Evolutionary conservation across 2,113 vertebrate species (phyloP).

Genomic region (Falcunculus frontatus): DNA sequence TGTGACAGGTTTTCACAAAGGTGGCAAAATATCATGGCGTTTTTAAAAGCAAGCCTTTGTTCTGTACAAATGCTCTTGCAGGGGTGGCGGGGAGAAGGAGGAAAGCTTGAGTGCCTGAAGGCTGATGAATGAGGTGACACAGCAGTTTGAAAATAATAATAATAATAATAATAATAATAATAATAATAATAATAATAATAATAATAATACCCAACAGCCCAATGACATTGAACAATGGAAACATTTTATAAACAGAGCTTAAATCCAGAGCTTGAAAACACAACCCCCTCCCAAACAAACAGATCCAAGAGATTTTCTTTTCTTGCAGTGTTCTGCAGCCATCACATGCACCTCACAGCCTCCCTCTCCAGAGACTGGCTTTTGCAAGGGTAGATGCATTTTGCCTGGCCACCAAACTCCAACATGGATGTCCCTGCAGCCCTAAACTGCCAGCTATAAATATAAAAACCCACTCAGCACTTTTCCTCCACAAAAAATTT

Average conservation of each 20-base stretch:
- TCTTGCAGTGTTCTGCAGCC: neutral
- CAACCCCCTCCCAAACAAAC: neutral
- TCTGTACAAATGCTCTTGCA: constrained; percentile 71
- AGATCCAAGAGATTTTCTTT: neutral
- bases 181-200: neutral
- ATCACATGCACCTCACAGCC: neutral
- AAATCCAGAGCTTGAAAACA: neutral
- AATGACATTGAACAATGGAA: neutral
- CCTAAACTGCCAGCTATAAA: constrained; percentile 28
- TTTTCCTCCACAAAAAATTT: neutral
- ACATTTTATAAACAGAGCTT: neutral
- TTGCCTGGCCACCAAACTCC: neutral
- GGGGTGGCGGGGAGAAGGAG: constrained; percentile 29
- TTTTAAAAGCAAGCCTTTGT: constrained; percentile 76
- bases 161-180: neutral
- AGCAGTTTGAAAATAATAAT: constrained; percentile 6
- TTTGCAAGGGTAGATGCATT: constrained; percentile 3
- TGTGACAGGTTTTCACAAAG: constrained; percentile 72
- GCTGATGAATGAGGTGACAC: constrained; percentile 51
- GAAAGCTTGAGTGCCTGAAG: constrained; percentile 32
- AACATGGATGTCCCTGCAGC: neutral
- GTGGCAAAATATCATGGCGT: constrained; percentile 71
- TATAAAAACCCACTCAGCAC: constrained; percentile 12
- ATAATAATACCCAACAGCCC: neutral
- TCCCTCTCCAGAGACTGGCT: neutral